These are phyloP conservation scores for Aulostomus chinensis DNA, from an alignment of 2,797 vertebrate species.

Conservation along the genomic window DNA sequence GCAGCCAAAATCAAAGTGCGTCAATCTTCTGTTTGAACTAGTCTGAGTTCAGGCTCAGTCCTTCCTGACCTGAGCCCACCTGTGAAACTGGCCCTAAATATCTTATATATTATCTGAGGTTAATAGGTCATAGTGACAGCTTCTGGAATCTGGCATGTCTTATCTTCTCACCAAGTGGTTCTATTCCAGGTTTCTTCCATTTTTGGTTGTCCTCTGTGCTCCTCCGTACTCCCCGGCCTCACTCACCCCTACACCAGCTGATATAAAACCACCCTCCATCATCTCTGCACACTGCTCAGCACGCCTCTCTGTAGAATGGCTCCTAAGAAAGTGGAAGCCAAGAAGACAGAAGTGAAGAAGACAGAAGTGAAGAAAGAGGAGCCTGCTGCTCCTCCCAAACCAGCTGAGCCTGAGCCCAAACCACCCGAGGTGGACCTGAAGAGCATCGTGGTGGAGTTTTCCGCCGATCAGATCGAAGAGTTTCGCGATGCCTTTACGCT, in stretches of 20 bases:
- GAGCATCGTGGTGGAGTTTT: conserved; percentile 83
- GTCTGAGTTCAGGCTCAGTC: too few species aligned
- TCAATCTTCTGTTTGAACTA: too few species aligned
- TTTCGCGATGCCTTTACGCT: conserved; percentile 94
- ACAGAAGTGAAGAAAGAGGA: conserved; percentile 77
- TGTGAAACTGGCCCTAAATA: too few species aligned
- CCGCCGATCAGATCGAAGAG: conserved; percentile 81
- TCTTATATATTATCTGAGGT: too few species aligned
- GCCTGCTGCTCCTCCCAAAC: conserved; percentile 63
- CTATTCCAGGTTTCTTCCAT: conserved; percentile 64
- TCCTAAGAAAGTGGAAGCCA: conserved; percentile 81
- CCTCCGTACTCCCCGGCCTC: neutral
- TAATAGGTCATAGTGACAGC: neutral
- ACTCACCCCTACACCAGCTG: neutral
- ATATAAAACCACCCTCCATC: conserved; percentile 35
- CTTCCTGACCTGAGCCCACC: too few species aligned
- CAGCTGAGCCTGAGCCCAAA: conserved; percentile 66
- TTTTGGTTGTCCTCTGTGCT: conserved; percentile 40
- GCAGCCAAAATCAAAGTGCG: neutral
- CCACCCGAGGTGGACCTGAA: conserved; percentile 86
- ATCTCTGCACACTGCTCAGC: neutral
- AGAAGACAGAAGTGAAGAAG: conserved; percentile 83
- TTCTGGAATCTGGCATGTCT: neutral
- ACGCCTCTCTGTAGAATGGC: conserved; percentile 60
- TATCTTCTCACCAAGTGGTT: conserved; percentile 39